Evolutionary conservation across 2,113 vertebrate species (phyloP), one percentile per base, ranked within the genome.

Genomic region (Toxostoma redivivum): DNA sequence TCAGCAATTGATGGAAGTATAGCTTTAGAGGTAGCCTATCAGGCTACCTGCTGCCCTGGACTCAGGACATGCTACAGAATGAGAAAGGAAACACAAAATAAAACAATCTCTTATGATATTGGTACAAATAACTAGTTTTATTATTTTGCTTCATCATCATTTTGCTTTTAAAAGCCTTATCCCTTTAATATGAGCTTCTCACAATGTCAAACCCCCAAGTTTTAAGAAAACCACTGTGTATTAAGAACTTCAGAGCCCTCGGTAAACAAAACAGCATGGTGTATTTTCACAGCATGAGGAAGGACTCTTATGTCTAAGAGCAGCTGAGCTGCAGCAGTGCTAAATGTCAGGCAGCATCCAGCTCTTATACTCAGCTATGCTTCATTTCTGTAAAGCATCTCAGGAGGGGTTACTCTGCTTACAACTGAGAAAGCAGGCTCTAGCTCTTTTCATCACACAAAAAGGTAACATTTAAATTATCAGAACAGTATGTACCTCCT

Each of bases 1-100:
- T 35, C 90, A 88, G 80, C 44, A 81, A 56, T 0, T 78, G 86
- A 92, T 58, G 7, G 16, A 79, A 88, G 90, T 38, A 45, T 40
- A 94, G 87, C 72, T 95, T 85, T 86, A 86, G 83, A 95, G 83
- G 88, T 62, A 78, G 93, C 44, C 25, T 94, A 60, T 51, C 72
- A 82, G 62, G 62, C 78, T 96, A 97, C 95, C 94, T 96, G 86
- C 81, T 95, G 86, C 83, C 95, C 86, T n/a, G 90, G 81, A 92
- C 66, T 37, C 48, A 74, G 51, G 50, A 92, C 73, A 33, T n/a
- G 57, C 60, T 86, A 56, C 0, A 0, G 38, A 81, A 92, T 35
- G 48, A 44, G 47, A 84, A 88, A 79, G 25, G 28, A 73, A 56
- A 88, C 88, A 40, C 10, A 56, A 37, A 56, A 37, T 4, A 44